Base-by-base conservation (phyloP, 1,140 invertebrate genomes). In the Bathynomus jamesi region DNA sequence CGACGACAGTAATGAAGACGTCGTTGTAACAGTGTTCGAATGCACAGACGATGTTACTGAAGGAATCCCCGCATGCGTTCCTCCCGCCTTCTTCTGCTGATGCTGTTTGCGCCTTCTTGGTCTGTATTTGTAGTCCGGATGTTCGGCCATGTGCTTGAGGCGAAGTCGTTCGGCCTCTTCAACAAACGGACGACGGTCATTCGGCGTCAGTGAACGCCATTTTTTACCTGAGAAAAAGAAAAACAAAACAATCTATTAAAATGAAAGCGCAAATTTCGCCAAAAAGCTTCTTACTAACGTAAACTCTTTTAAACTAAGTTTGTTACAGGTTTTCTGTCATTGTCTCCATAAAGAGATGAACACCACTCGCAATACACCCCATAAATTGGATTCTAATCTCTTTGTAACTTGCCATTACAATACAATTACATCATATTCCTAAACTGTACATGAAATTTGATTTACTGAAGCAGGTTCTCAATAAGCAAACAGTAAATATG, bases 61-160 rank as follows among this genome's bases (percentile, higher is more conserved):
- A 61, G 67, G 29, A 61, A 28, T 69, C 13, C 53, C 67, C n/a
- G 69, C 24, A 21, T 21, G 61, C 21, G 67, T n/a, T 0, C 68
- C 53, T n/a, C 69, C 70, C 25, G 66, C 67, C 32, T 76, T 76
- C 69, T 69, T 69, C 17, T 69, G 72, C 61, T 69, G 81, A 83
- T 62, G 85, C 80, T 94, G 92, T 84, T 96, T 96, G 79, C 93
- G 88, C 66, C 94, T 85, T 61, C 93, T 84, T 0, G 94, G 94
- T 78, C 94, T 83, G 85, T 98, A 98, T 83, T 98, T 98, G 85
- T 98, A 98, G 84, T 98, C 96, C 11, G 95, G 95, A 82, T 96
- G 93, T 82, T 96, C 93, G 75, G 95, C 94, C 93, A 96, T 95
- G 85, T 96, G 95, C 76, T 95, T 91, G 30, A 96, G 90, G 61